A percentile compares a stretch with the other conserved stretches of the same genome.
phyloP scores from a whole-genome alignment of 35 echinoderm and acorn worm species.

The Apostichopus parvimensis region DNA sequence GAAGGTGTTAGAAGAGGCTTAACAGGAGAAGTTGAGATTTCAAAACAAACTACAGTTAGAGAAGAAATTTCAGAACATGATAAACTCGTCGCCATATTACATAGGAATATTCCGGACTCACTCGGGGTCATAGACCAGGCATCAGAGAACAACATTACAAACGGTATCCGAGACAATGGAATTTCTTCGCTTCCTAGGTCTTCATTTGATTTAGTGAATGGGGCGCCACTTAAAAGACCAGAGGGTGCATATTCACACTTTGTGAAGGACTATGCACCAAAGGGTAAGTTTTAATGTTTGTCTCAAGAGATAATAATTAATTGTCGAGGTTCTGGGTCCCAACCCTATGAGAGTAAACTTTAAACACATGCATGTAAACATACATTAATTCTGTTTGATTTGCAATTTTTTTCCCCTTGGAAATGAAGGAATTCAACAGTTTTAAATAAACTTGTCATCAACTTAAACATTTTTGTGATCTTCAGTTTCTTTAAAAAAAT shows the following conservation, averaged over 20 bases:
- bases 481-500: too few species aligned
- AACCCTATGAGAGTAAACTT: too few species aligned
- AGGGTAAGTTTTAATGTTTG: not conserved
- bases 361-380: too few species aligned
- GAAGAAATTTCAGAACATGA: not conserved
- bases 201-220: conserved; percentile 12
- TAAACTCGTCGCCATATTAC: not conserved
- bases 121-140: not conserved
- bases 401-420: too few species aligned
- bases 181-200: not conserved
- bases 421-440: too few species aligned
- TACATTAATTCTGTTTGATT: too few species aligned
- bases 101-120: not conserved
- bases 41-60: not conserved
- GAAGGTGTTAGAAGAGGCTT: not conserved
- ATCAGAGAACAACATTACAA: not conserved
- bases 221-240: not conserved
- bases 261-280: conserved; percentile 22
- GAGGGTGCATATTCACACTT: conserved; percentile 12
- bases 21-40: not conserved
- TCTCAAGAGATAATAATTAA: too few species aligned
- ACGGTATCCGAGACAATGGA: not conserved
- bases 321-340: too few species aligned
- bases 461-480: too few species aligned
- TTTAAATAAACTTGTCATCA: too few species aligned